phyloP scores from a whole-genome alignment of 2,888 invertebrate genomes.

The Choristoneura rosaceana region DNA sequence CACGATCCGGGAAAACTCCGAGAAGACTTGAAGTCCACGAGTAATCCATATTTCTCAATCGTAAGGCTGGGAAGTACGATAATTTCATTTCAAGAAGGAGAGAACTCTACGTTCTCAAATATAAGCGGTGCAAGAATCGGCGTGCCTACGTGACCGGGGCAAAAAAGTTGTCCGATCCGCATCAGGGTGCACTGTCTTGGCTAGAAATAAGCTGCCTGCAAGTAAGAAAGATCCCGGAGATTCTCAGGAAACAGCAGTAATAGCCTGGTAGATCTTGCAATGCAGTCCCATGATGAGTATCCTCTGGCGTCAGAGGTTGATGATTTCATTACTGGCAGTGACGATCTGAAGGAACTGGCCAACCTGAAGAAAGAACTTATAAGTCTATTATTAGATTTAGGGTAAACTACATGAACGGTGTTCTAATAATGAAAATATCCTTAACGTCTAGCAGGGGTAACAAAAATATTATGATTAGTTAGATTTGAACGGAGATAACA shows the following conservation, averaged over 20 bases:
- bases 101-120: background rate
- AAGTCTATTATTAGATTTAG: background rate
- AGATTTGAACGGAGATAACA: slow-evolving; percentile 2
- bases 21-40: too few species aligned
- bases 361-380: background rate
- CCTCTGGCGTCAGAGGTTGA: too few species aligned
- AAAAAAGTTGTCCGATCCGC: background rate
- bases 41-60: background rate
- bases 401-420: slow-evolving; percentile 1
- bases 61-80: background rate
- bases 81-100: background rate
- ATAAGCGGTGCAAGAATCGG: background rate
- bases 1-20: background rate
- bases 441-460: background rate
- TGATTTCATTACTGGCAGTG: too few species aligned
- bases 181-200: too few species aligned
- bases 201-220: too few species aligned
- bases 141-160: background rate
- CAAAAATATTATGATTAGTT: slow-evolving; percentile 8
- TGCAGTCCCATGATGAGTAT: too few species aligned
- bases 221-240: too few species aligned
- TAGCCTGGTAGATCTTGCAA: background rate
- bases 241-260: too few species aligned
- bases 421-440: background rate
- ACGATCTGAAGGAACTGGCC: background rate